phyloP scores from a whole-genome alignment of 2,888 invertebrate species.

The Drosophila phalerata region DNA sequence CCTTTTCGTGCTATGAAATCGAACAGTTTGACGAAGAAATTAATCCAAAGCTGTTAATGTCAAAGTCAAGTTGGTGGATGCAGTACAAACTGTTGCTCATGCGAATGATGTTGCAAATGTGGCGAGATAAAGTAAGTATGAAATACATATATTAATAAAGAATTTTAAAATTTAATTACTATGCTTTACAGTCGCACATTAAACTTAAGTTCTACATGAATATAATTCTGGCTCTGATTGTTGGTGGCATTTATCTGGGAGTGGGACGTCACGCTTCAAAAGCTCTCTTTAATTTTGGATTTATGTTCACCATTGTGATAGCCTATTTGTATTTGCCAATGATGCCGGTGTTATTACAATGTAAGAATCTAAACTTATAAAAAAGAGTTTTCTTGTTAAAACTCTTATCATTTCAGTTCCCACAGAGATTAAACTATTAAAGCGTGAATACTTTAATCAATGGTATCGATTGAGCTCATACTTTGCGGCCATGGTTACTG shows the following conservation, averaged over 20 bases:
- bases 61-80: slow-evolving; percentile 88
- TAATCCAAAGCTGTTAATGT: slow-evolving; percentile 86
- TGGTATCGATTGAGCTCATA: slow-evolving; percentile 94
- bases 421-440: slow-evolving; percentile 90
- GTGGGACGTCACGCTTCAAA: slow-evolving; percentile 93
- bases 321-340: slow-evolving; percentile 93
- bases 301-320: slow-evolving; percentile 92
- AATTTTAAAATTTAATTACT: too few species aligned
- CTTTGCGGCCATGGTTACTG: slow-evolving; percentile 90
- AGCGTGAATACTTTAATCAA: slow-evolving; percentile 92
- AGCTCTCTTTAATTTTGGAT: slow-evolving; percentile 93
- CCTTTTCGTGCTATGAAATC: slow-evolving; percentile 74
- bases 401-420: slow-evolving; percentile 88
- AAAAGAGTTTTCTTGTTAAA: slow-evolving; percentile 48
- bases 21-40: slow-evolving; percentile 84
- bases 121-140: slow-evolving; percentile 89
- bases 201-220: slow-evolving; percentile 90
- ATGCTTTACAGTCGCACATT: slow-evolving; percentile 88
- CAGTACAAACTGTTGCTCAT: slow-evolving; percentile 90
- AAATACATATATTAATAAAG: too few species aligned
- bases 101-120: slow-evolving; percentile 91
- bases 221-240: slow-evolving; percentile 89
- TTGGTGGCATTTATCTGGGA: slow-evolving; percentile 90
- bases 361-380: slow-evolving; percentile 87
- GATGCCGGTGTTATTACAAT: slow-evolving; percentile 92